Evolutionary conservation across 2,888 invertebrate species (phyloP).

Genomic region (Brachyptera putata): DNA sequence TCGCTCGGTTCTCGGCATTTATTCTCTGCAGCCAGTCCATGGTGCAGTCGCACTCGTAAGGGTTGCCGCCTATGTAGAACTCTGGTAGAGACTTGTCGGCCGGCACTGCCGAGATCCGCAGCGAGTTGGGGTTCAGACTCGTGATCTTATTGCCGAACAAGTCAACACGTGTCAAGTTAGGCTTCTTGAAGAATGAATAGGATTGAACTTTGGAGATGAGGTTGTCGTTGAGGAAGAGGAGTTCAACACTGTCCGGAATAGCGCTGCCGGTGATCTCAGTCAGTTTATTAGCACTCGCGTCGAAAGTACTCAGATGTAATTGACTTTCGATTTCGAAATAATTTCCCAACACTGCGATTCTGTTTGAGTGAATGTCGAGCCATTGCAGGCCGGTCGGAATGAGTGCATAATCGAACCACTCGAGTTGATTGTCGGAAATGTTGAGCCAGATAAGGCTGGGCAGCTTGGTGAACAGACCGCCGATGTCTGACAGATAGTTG

Average conservation of each 20-base stretch:
- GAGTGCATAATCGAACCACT: conserved; percentile 80
- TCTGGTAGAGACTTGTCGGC: conserved; percentile 68
- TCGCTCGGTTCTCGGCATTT: conserved; percentile 63
- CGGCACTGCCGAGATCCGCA: conserved; percentile 71
- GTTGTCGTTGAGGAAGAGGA: conserved; percentile 75
- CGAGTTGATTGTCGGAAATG: conserved; percentile 78
- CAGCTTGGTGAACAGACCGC: conserved; percentile 72
- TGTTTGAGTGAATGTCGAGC: conserved; percentile 81
- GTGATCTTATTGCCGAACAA: conserved; percentile 76
- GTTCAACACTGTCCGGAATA: conserved; percentile 77
- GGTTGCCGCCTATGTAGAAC: conserved; percentile 81
- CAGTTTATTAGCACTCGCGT: conserved; percentile 75
- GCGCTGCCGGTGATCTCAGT: conserved; percentile 78
- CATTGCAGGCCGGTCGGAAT: conserved; percentile 80
- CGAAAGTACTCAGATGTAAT: conserved; percentile 72
- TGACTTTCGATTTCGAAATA: conserved; percentile 79
- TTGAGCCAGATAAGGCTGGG: conserved; percentile 81
- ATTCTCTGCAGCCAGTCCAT: conserved; percentile 88
- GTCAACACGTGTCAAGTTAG: conserved; percentile 76
- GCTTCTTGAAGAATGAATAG: conserved; percentile 82
- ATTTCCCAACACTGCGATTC: conserved; percentile 77
- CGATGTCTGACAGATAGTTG: conserved; percentile 74
- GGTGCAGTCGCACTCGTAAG: conserved; percentile 82
- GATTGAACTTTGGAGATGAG: conserved; percentile 77
- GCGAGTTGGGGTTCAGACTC: conserved; percentile 67